A percentile compares a stretch with the other conserved stretches of the same genome.
phyloP scores from a whole-genome alignment of 1,140 invertebrate genomes.

The Trachymyrmex cornetzi region DNA sequence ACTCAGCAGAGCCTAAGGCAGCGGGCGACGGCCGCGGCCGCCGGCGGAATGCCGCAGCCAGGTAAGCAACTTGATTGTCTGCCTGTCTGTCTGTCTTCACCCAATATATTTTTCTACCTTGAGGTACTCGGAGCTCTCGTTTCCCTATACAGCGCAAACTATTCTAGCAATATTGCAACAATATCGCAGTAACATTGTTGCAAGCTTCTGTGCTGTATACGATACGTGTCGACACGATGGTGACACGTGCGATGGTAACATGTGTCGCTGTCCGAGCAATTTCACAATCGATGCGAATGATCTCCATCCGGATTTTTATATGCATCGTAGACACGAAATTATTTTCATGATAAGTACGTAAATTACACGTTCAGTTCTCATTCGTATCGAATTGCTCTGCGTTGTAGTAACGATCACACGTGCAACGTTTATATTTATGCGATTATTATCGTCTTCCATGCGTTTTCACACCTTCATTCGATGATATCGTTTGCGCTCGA shows the following conservation, averaged over 20 bases:
- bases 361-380: not conserved
- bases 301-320: not conserved
- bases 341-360: not conserved
- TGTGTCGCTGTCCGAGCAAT: not conserved
- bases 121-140: no score
- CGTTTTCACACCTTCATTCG: not conserved
- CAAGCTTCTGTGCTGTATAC: no score
- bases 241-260: not conserved
- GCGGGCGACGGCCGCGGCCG: slow-evolving; percentile 84
- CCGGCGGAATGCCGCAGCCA: slow-evolving; percentile 83
- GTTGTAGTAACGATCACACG: not conserved
- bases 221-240: not conserved
- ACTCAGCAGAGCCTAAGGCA: slow-evolving; percentile 90
- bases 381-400: not conserved
- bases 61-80: slow-evolving; percentile 73
- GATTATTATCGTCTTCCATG: not conserved
- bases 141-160: no score
- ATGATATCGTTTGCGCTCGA: not conserved
- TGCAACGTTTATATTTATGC: not conserved
- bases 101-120: slow-evolving; percentile 20
- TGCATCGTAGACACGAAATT: not conserved
- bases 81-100: no score
- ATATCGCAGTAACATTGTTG: no score
- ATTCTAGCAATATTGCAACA: no score
- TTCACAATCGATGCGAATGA: not conserved